These are phyloP conservation scores for Thereva unica DNA, from an alignment of 2,888 invertebrate genomes.

Conservation along the genomic window DNA sequence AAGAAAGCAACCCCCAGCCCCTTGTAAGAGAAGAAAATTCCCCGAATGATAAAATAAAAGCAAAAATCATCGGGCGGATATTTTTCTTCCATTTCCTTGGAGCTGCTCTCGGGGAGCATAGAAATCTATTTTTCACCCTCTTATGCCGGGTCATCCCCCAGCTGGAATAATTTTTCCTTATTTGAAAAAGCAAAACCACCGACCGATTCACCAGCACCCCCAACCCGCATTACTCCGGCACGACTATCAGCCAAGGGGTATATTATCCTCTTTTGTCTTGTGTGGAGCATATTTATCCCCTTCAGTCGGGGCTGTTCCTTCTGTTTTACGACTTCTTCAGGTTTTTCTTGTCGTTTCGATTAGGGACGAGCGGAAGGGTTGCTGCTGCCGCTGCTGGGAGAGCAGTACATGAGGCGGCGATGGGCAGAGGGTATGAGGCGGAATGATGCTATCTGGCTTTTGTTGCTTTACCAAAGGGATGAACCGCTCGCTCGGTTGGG, in stretches of 20 bases:
- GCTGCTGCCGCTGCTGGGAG: conserved; percentile 1
- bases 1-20: not conserved
- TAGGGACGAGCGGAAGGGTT: conserved; percentile 23
- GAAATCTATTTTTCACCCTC: conserved; percentile 31
- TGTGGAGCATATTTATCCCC: too few species aligned
- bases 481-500: too few species aligned
- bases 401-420: not conserved
- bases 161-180: conserved; percentile 27
- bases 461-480: not conserved
- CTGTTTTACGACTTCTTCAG: conserved; percentile 12
- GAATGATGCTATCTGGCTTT: not conserved
- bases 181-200: conserved; percentile 31
- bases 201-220: not conserved
- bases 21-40: too few species aligned
- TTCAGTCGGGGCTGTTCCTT: not conserved
- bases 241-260: too few species aligned
- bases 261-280: too few species aligned
- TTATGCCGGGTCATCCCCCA: not conserved
- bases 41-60: conserved; percentile 23
- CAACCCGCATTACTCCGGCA: conserved; percentile 11
- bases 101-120: not conserved
- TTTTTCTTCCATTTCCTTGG: not conserved
- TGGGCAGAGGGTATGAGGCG: not conserved
- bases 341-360: conserved; percentile 30
- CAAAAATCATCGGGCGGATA: conserved; percentile 19